A percentile compares a stretch with the other conserved stretches of the same genome.
These are phyloP conservation scores for Polydrusus tereticollis DNA, from an alignment of 2,888 invertebrate species.

Conservation along the genomic window DNA sequence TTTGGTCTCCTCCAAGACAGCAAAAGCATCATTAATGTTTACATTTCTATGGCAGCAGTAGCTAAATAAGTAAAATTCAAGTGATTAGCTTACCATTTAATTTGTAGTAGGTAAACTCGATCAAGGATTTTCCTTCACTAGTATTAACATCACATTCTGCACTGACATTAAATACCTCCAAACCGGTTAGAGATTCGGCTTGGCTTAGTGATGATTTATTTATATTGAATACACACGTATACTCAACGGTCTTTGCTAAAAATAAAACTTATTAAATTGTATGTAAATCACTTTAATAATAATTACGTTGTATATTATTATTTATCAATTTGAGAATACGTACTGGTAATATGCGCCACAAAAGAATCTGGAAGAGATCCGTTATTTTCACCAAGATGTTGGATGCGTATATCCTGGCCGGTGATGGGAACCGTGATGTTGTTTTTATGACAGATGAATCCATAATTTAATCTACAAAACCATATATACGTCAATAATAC, in stretches of 20 bases:
- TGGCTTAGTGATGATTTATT: slow-evolving; percentile 42
- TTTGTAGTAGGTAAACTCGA: slow-evolving; percentile 64
- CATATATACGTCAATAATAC: no score
- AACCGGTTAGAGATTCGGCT: slow-evolving; percentile 53
- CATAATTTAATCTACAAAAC: slow-evolving; percentile 71
- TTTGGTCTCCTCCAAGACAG: no score
- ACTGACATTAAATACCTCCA: slow-evolving; percentile 53
- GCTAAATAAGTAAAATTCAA: no score
- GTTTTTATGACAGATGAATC: slow-evolving; percentile 69
- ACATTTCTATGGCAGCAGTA: no score
- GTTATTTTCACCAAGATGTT: slow-evolving; percentile 68
- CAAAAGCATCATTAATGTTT: no score
- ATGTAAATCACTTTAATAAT: no score
- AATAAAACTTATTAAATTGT: no score
- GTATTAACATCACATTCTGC: slow-evolving; percentile 62
- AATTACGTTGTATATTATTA: no score
- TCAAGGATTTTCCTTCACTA: slow-evolving; percentile 63
- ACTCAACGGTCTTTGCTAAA: slow-evolving; percentile 46
- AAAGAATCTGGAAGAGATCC: slow-evolving; percentile 67
- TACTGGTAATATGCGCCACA: slow-evolving; percentile 69
- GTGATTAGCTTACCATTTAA: slow-evolving; percentile 30
- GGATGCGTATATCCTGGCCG: slow-evolving; percentile 64
- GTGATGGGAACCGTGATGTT: slow-evolving; percentile 65
- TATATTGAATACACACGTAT: slow-evolving; percentile 57
- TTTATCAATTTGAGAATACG: slow-evolving; percentile 43